These are phyloP conservation scores for Willisornis vidua DNA, from an alignment of 2,113 vertebrate species.

Conservation along the genomic window DNA sequence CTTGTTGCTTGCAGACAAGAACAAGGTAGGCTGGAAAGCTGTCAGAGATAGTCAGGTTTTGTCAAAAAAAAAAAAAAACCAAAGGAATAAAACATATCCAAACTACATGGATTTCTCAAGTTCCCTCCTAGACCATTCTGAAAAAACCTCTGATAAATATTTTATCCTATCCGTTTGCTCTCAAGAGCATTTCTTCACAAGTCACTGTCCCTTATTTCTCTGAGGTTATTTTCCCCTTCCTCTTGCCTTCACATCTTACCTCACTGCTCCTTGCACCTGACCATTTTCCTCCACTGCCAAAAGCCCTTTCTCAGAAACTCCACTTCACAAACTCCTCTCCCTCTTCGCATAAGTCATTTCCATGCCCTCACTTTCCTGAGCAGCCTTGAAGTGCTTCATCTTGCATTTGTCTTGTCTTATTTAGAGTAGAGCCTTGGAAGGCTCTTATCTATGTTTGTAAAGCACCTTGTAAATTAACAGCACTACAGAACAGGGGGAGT, in stretches of 20 bases:
- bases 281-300: neutral
- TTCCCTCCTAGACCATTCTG: neutral
- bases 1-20: neutral
- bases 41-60: neutral
- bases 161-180: neutral
- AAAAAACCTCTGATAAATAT: neutral
- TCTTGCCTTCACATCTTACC: neutral
- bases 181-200: neutral
- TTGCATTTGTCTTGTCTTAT: neutral
- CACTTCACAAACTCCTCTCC: neutral
- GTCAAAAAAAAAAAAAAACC: neutral
- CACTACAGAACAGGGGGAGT: neutral
- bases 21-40: neutral
- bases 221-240: neutral
- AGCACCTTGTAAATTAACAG: constrained; percentile 58
- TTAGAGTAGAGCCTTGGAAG: neutral
- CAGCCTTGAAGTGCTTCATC: constrained; percentile 19
- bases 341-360: neutral
- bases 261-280: neutral
- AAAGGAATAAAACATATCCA: neutral
- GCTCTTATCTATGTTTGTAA: constrained; percentile 54
- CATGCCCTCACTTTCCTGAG: neutral
- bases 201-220: neutral
- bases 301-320: neutral
- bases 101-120: neutral